Conservation (phyloP, 2,113 vertebrate species). For the Asarcornis scutulata region DNA sequence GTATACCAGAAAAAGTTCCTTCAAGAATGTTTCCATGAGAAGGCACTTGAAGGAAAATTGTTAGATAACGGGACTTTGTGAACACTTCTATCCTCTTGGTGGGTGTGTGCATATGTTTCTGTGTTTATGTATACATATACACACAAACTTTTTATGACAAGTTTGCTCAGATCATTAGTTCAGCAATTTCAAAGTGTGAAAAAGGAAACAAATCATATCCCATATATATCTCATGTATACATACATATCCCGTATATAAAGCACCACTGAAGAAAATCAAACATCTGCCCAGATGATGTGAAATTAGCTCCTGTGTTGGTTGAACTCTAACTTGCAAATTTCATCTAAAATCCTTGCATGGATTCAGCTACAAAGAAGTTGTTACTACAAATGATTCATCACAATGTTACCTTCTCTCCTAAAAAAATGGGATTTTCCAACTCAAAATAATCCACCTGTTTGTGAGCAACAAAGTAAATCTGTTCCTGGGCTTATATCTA, state of each 20-base stretch:
- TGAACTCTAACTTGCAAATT: background rate
- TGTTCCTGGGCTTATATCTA: background rate
- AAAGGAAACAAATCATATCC: background rate
- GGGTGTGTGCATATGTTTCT: accelerated
- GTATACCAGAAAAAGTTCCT: background rate
- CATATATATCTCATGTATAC: no score
- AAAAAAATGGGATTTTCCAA: background rate
- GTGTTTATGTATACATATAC: background rate
- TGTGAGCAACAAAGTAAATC: background rate
- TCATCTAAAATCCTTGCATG: background rate
- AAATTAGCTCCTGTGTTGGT: background rate
- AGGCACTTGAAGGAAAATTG: background rate
- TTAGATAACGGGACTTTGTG: background rate
- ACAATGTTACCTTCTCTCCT: background rate
- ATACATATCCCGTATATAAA: background rate
- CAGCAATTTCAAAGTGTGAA: background rate
- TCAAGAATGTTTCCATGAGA: background rate
- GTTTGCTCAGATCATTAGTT: background rate
- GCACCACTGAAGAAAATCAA: background rate
- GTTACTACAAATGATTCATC: background rate
- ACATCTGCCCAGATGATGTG: background rate
- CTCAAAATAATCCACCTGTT: background rate
- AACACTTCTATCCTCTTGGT: background rate
- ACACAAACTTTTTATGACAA: background rate
- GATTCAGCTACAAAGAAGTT: background rate